A percentile compares a stretch with the other conserved stretches of the same genome.
phyloP scores from a whole-genome alignment of 1,140 invertebrate species.

The Lepidurus apus region DNA sequence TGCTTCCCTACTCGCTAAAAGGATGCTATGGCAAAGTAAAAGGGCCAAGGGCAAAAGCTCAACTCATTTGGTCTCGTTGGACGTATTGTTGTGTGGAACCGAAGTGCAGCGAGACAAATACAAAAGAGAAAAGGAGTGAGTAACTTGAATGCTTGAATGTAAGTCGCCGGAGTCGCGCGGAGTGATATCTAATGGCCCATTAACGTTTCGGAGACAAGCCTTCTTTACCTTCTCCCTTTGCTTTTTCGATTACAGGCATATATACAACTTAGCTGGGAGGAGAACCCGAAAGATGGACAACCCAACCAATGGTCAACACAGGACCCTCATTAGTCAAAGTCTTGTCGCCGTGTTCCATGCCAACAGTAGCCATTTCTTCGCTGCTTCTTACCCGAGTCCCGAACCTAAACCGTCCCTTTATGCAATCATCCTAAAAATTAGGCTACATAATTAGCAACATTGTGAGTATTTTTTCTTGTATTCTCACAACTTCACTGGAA shows the following conservation, averaged over 20 bases:
- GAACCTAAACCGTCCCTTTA: too few species aligned
- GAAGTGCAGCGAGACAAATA: neutral
- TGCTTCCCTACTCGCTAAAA: constrained; percentile 5
- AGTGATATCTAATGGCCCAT: neutral
- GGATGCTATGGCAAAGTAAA: neutral
- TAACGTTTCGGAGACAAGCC: neutral
- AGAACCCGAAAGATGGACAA: neutral
- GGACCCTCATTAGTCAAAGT: constrained; percentile 6
- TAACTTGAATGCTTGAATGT: neutral
- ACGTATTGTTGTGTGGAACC: neutral
- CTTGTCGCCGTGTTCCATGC: neutral
- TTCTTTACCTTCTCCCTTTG: neutral
- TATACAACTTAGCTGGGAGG: neutral
- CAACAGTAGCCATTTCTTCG: constrained; percentile 3
- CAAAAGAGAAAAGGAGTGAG: neutral
- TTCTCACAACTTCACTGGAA: too few species aligned
- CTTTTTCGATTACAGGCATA: neutral
- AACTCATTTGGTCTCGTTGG: neutral
- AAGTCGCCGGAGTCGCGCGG: neutral
- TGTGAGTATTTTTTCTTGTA: too few species aligned
- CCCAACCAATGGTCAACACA: neutral
- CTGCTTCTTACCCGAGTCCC: neutral
- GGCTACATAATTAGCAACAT: too few species aligned
- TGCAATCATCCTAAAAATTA: too few species aligned
- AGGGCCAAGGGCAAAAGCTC: neutral